phyloP scores from a whole-genome alignment of 2,888 invertebrate species.

The Eutolmus rufibarbis region DNA sequence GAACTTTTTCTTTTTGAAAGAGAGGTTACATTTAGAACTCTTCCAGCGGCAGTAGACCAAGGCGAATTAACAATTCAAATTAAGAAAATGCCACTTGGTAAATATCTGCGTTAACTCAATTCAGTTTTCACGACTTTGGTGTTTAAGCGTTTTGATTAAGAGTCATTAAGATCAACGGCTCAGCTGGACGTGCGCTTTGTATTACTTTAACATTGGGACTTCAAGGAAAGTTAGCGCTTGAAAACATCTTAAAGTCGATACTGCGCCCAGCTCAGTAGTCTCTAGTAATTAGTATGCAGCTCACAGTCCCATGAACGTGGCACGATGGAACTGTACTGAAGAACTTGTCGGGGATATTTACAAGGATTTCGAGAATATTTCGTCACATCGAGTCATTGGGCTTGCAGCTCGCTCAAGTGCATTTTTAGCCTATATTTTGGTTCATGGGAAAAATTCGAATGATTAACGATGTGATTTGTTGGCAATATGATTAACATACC shows the following conservation, averaged over 20 bases:
- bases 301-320: background rate
- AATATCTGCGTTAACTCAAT: constrained; percentile 31
- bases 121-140: constrained; percentile 36
- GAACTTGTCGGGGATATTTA: background rate
- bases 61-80: constrained; percentile 17
- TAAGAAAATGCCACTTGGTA: background rate
- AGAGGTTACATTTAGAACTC: background rate
- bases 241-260: constrained; percentile 2
- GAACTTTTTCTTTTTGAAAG: background rate
- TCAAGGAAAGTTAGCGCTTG: constrained; percentile 13
- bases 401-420: background rate
- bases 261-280: background rate
- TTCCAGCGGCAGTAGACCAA: background rate
- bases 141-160: constrained; percentile 29
- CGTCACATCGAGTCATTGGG: background rate
- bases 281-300: background rate
- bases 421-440: background rate
- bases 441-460: background rate
- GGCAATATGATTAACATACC: background rate
- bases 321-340: background rate
- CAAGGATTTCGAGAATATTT: background rate
- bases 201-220: constrained; percentile 12
- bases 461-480: background rate
- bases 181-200: background rate
- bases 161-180: constrained; percentile 6